These are phyloP conservation scores for Noctua janthina DNA, from an alignment of 2,888 invertebrate genomes.

Conservation along the genomic window DNA sequence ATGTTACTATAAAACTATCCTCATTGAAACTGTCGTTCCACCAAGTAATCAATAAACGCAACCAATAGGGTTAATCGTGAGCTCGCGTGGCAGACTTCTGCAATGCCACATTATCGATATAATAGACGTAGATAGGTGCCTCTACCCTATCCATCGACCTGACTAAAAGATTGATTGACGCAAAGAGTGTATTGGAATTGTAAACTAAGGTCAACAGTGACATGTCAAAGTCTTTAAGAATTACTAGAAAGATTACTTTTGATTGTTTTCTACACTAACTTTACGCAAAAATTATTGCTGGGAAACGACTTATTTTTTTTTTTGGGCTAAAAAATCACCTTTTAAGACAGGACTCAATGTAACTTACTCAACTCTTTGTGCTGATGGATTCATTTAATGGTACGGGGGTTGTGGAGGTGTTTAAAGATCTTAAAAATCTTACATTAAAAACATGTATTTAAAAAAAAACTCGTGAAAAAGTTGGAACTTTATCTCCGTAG, in stretches of 20 bases:
- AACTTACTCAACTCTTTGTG: too few relatives aligned
- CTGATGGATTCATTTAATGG: too few relatives aligned
- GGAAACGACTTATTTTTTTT: too few relatives aligned
- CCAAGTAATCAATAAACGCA: conserved; percentile 47
- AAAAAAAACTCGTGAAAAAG: too few relatives aligned
- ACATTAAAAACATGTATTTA: too few relatives aligned
- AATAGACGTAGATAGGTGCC: conserved; percentile 26
- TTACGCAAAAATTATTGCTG: too few relatives aligned
- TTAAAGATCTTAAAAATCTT: too few relatives aligned
- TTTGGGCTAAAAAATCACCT: too few relatives aligned
- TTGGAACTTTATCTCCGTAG: too few relatives aligned
- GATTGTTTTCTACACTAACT: background rate
- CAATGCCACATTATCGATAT: conserved; percentile 16
- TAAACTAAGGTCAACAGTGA: background rate
- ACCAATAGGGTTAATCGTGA: conserved; percentile 44
- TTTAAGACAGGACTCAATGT: too few relatives aligned
- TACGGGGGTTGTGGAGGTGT: too few relatives aligned
- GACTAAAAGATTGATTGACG: conserved; percentile 22
- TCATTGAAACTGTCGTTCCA: conserved; percentile 12
- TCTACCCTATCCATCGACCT: conserved; percentile 11
- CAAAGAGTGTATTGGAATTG: background rate
- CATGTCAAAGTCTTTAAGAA: too few relatives aligned
- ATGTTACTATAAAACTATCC: conserved; percentile 11
- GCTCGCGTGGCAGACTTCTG: conserved; percentile 39
- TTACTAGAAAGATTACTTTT: background rate